These are phyloP conservation scores for Polypedilum vanderplanki DNA, from an alignment of 1,140 invertebrate genomes.

Conservation along the genomic window DNA sequence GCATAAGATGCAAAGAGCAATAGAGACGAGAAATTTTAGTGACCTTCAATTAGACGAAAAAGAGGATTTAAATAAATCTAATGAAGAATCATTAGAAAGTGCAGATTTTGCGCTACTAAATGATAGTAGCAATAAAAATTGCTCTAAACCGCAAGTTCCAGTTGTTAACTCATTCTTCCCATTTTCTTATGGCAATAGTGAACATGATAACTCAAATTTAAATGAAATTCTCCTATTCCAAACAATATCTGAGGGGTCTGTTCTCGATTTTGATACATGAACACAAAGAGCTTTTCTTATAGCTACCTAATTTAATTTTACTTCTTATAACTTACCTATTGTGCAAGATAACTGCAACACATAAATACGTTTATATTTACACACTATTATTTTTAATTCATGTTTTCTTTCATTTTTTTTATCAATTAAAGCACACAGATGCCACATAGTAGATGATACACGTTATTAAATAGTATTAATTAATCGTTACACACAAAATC, in stretches of 20 bases:
- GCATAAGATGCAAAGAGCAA: constrained; percentile 45
- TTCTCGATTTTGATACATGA: background rate
- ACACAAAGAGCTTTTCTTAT: background rate
- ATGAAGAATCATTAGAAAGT: constrained; percentile 30
- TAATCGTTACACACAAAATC: background rate
- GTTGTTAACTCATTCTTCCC: constrained; percentile 49
- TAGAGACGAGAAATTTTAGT: constrained; percentile 39
- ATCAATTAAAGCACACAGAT: background rate
- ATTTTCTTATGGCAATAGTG: constrained; percentile 40
- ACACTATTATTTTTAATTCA: too few species aligned
- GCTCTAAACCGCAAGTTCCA: constrained; percentile 33
- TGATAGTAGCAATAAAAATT: constrained; percentile 8
- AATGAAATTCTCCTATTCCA: background rate
- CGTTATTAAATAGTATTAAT: constrained; percentile 14
- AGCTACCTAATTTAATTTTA: background rate
- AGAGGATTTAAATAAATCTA: constrained; percentile 34
- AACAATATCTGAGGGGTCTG: background rate
- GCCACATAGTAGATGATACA: background rate
- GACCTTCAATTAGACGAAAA: constrained; percentile 40
- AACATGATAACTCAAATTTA: background rate
- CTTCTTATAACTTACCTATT: too few species aligned
- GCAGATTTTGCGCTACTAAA: background rate
- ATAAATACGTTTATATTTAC: too few species aligned
- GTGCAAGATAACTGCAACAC: too few species aligned
- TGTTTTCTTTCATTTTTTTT: too few species aligned